Base-by-base conservation (phyloP, 2,797 vertebrate genomes). In the Ambastaia sidthimunki region DNA sequence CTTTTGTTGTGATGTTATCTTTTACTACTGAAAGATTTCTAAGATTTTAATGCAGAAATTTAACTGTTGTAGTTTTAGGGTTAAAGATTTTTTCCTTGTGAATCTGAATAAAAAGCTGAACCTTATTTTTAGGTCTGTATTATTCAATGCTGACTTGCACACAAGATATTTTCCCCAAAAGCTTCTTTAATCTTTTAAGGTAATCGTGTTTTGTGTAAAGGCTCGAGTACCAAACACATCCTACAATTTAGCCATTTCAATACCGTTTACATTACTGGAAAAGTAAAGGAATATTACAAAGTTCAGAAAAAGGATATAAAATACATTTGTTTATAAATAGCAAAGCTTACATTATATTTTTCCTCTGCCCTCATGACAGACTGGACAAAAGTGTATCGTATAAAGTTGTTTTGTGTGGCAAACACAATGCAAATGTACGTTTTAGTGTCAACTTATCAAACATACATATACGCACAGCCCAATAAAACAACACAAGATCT, bases 231-330 rank as follows among this genome's bases (percentile, higher is more conserved):
- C 90, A 89, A 84, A 60, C 67, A 71, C 57, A 21, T 71, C 41
- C 50, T 18, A 23, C 48, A 37, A 25, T 34, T 67, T 21, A 71
- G n/a, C 52, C 16, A 55, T 41, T 44, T 74, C 54, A 78, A 52
- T 44, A 73, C 85, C 78, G 82, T 69, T 62, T 71, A 81, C 73
- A 79, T 81, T 74, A 78, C 65, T 78, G 80, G 79, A 91, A 88
- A 80, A 81, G 67, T 82, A 85, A 85, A 88, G 83, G 23, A 87
- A 82, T 86, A 88, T 89, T 90, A 93, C 86, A 93, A 94, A 94
- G 92, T 84, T 88, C 77, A 82, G 82, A 89, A 85, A 89, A 89
- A 90, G 85, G 83, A 86, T 93, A 92, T 80, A 93, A 92, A 93
- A 91, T 47, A 57, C 70, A 28, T 81, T 63, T 78, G 19, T 75